Percentiles rank a stretch among this genome's conserved stretches.
These are phyloP conservation scores for Cryptocheilus praepositus DNA, from an alignment of 2,888 invertebrate species.

Conservation along the genomic window DNA sequence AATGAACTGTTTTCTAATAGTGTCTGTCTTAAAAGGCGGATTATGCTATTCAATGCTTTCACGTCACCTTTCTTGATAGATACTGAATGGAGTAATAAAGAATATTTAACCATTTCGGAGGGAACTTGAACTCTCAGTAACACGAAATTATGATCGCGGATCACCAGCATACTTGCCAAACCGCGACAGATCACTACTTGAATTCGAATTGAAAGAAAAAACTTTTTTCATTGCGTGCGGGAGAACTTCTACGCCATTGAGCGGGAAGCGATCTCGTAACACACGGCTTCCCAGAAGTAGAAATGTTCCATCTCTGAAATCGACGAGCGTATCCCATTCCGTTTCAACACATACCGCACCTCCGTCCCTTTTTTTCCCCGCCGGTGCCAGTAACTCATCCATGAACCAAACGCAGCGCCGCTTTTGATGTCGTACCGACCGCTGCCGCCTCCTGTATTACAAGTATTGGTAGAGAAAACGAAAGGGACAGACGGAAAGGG, in stretches of 20 bases:
- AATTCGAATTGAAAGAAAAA: not conserved
- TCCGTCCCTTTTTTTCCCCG: slow-evolving; percentile 36
- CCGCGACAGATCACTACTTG: no score
- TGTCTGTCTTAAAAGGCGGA: no score
- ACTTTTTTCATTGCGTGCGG: slow-evolving; percentile 12
- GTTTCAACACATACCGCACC: slow-evolving; percentile 27
- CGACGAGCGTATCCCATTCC: slow-evolving; percentile 43
- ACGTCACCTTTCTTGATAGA: no score
- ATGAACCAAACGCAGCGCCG: slow-evolving; percentile 39
- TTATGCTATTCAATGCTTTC: no score
- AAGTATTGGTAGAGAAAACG: slow-evolving; percentile 9
- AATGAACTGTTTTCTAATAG: no score
- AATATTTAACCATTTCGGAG: no score
- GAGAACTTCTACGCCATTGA: slow-evolving; percentile 52
- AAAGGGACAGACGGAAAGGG: no score
- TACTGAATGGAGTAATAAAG: no score
- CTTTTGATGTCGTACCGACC: slow-evolving; percentile 44
- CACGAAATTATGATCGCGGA: no score
- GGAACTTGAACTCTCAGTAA: no score
- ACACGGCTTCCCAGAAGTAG: slow-evolving; percentile 59
- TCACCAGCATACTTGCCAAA: no score
- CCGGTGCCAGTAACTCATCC: slow-evolving; percentile 33
- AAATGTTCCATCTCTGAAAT: slow-evolving; percentile 52
- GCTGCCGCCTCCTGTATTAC: slow-evolving; percentile 3
- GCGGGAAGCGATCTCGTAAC: slow-evolving; percentile 52